phyloP scores from a whole-genome alignment of 2,113 vertebrate species.

The Regulus satrapa region DNA sequence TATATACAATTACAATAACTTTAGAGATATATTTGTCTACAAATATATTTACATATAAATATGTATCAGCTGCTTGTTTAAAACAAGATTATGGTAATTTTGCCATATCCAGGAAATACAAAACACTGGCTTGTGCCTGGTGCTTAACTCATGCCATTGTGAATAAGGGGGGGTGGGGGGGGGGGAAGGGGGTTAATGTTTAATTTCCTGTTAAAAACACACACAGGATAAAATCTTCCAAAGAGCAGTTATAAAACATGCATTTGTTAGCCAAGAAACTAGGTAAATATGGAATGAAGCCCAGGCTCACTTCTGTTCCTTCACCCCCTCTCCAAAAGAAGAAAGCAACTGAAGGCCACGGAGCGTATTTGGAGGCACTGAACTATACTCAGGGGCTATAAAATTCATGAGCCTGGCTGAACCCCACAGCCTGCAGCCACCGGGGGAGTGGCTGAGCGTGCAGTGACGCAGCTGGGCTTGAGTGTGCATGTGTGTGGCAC shows the following conservation, averaged over 20 bases:
- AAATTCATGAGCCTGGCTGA: background rate
- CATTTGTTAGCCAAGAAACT: constrained; percentile 48
- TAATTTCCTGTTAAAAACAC: constrained; percentile 55
- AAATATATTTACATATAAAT: constrained; percentile 37
- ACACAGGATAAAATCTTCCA: constrained; percentile 61
- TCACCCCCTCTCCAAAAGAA: background rate
- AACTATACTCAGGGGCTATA: background rate
- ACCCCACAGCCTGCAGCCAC: background rate
- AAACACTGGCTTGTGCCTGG: constrained; percentile 38
- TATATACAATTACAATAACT: background rate
- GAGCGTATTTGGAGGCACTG: background rate
- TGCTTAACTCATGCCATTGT: constrained; percentile 54
- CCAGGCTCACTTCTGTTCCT: constrained; percentile 12
- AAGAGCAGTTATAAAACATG: constrained; percentile 44
- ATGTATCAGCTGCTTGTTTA: constrained; percentile 44
- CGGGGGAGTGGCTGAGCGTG: background rate
- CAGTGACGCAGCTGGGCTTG: background rate
- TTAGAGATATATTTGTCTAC: constrained; percentile 6
- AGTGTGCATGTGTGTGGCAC: background rate
- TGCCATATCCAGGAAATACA: constrained; percentile 61
- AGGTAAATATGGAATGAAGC: constrained; percentile 28
- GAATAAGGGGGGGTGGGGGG: background rate
- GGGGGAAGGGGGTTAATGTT: constrained; percentile 17
- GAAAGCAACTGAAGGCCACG: background rate
- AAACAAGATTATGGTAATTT: constrained; percentile 52